Evolutionary conservation across 2,113 vertebrate genomes (phyloP).

Genomic region (Sapayoa aenigma): DNA sequence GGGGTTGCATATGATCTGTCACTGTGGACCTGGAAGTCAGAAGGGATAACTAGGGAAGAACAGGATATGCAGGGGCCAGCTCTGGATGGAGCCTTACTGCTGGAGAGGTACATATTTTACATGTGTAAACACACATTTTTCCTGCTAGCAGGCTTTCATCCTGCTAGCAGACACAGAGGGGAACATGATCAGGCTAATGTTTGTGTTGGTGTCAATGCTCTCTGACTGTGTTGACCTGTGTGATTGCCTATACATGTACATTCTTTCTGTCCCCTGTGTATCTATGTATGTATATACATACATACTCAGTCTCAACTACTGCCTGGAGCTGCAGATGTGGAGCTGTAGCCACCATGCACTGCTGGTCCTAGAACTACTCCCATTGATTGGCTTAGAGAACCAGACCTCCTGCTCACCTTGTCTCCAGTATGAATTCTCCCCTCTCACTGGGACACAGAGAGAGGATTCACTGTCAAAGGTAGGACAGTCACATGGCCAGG

Average conservation of each 20-base stretch:
- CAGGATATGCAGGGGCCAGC: neutral
- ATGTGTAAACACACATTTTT: neutral
- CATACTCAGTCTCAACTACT: fast-evolving
- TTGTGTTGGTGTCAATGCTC: neutral
- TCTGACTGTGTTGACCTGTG: neutral
- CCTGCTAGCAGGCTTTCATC: neutral
- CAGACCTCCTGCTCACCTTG: neutral
- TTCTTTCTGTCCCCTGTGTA: neutral
- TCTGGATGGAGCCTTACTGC: neutral
- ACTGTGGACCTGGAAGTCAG: neutral
- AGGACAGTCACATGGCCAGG: fast-evolving
- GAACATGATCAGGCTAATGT: neutral
- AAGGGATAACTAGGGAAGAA: neutral
- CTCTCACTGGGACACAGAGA: neutral
- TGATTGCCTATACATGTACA: fast-evolving
- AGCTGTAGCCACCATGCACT: neutral
- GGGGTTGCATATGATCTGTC: neutral
- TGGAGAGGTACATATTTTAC: too few relatives aligned
- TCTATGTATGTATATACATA: fast-evolving
- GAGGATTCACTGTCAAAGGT: neutral
- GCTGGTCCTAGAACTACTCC: neutral
- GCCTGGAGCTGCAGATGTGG: neutral
- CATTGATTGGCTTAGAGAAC: neutral
- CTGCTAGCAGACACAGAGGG: neutral
- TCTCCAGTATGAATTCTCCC: neutral